A percentile compares a stretch with the other conserved stretches of the same genome.
phyloP scores from a whole-genome alignment of 2,888 invertebrate species.

The Agapostemon virescens region DNA sequence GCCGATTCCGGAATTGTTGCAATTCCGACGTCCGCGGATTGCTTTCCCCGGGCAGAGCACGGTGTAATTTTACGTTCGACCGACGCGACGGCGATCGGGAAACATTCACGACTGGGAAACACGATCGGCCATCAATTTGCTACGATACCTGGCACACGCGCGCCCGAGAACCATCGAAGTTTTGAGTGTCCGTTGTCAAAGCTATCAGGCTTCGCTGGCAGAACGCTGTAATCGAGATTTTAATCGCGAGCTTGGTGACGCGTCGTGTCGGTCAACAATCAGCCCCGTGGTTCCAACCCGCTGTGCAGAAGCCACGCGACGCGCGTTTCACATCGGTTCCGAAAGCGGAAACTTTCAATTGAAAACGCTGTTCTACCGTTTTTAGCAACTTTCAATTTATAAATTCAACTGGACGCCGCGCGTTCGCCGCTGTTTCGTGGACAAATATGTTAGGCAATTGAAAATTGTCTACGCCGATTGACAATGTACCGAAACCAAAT shows the following conservation, averaged over 20 bases:
- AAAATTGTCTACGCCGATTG: too few relatives aligned
- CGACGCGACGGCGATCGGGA: neutral
- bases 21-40: conserved; percentile 6
- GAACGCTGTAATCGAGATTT: conserved; percentile 22
- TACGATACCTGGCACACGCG: neutral
- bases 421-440: neutral
- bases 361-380: neutral
- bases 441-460: too few relatives aligned
- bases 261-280: conserved; percentile 20
- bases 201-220: neutral
- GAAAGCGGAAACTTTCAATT: conserved; percentile 3
- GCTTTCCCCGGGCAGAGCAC: conserved; percentile 2
- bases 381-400: neutral
- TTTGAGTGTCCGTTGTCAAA: conserved; percentile 7
- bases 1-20: conserved; percentile 4
- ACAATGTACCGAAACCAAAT: too few relatives aligned
- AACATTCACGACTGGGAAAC: neutral
- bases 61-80: conserved; percentile 12
- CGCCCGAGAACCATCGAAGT: neutral
- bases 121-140: conserved; percentile 7
- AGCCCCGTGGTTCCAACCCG: neutral
- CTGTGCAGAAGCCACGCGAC: neutral
- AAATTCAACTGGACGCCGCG: neutral
- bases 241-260: conserved; percentile 19
- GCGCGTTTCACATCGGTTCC: neutral